Base-by-base conservation (phyloP, 1,140 invertebrate species). In the Glomeris maerens region DNA sequence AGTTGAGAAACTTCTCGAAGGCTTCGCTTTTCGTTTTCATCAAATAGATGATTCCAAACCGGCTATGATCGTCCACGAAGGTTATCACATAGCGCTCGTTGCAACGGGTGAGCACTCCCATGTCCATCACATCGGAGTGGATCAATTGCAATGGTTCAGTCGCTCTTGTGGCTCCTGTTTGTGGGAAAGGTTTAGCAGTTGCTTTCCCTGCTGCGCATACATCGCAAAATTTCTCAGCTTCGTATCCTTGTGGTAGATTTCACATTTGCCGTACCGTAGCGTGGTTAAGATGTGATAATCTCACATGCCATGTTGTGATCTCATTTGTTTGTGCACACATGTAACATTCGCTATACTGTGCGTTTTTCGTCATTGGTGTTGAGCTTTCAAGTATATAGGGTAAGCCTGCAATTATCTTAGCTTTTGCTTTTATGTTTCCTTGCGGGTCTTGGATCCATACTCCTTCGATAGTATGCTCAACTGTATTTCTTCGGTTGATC, bases 11-110 rank as follows among this genome's bases (percentile, higher is more conserved):
- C 26, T 36, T 53, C 27, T 46, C 49, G 2, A 36, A 14, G 10
- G 38, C 55, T 56, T 56, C 55, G 14, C 14, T 21, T 44, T 56
- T 56, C 2, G 52, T 28, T 1, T 21, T 27, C 2, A 53, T 17
- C 10, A 56, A 27, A 44, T 53, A 56, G 2, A 47, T 40, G 17
- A 17, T 14, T 13, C 49, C 23, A 40, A 41, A 56, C 23, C 42
- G 45, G n/a, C 27, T 25, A 42, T n/a, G 29, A 36, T 56, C 55
- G 36, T 56, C 54, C 27, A 56, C 56, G 26, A 56, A 53, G 7
- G 54, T 44, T 5, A 54, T 21, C 25, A 54, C 44, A 54, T 27
- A 54, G 26, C n/a, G 1, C 13, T 53, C 52, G 3, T 41, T 46
- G 3, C 49, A 27, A 26, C 26, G 38, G 14, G 28, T 22, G 13